Base-by-base conservation (phyloP, 2,888 invertebrate species). In the Drosophila formosana region DNA sequence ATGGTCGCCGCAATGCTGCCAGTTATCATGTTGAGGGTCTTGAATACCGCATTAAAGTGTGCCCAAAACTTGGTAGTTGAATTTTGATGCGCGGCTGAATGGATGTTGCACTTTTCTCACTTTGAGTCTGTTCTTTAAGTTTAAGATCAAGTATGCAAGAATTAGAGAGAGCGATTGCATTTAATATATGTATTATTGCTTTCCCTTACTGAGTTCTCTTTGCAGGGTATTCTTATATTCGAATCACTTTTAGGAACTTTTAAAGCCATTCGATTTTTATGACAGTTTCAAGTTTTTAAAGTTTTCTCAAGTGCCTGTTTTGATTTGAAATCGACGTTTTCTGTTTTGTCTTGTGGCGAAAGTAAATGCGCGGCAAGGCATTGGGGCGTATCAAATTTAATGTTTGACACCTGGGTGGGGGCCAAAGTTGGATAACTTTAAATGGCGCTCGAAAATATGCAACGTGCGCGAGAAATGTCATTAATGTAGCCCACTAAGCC, bases 31-130 rank as follows among this genome's bases (percentile, higher is more conserved):
- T 73, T 84, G 85, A 80, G 84, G 82, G 60, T 67, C 60, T 71
- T 51, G 47, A 73, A 76, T 80, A 78, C 80, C 66, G 64, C 64
- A 80, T 70, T 82, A 82, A 82, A 86, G 79, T 79, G 73, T 72
- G 57, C 55, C 56, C 50, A 64, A 75, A 71, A 46, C 49, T 73
- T 62, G 52, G 26, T 51, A 47, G 43, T 34, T 45, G 41, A 61
- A 71, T 53, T 66, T 72, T 43, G 43, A 47, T 64, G 26, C 47
- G 9, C 34, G 30, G 18, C 6, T 26, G 4, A 66, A 37, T 28
- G 39, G 56, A 39, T 23, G 11, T 43, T 45, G 11, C 37, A 49
- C 32, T 39, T 50, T 50, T 67, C 34, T 1, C 18, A 18, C 18
- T 18, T 18, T 18, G 18, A 9, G 32, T 28, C 37, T 37, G 37